These are phyloP conservation scores for Trogon surrucura DNA, from an alignment of 2,113 vertebrate species.

Conservation along the genomic window DNA sequence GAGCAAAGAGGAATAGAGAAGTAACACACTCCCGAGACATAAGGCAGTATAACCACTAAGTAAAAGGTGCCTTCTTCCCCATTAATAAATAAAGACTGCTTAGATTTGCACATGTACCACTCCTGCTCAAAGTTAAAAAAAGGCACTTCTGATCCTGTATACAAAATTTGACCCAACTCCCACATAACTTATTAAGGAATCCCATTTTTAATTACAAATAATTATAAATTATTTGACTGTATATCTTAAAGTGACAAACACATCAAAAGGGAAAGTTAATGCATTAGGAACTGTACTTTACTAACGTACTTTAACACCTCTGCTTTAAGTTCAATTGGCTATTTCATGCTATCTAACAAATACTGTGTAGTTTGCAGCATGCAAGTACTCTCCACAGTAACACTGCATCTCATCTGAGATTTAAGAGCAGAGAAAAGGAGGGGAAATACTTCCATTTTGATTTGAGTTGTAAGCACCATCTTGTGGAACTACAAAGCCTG, in stretches of 20 bases:
- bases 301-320: not conserved
- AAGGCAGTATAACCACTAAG: not conserved
- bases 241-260: not conserved
- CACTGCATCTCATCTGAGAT: not conserved
- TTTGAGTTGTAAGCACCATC: constrained; percentile 40
- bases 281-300: not conserved
- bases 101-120: not conserved
- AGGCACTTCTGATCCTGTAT: not conserved
- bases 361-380: not conserved
- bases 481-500: constrained; percentile 24
- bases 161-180: not conserved
- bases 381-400: not conserved
- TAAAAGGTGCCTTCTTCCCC: not conserved
- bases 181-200: not conserved
- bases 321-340: not conserved
- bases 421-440: not conserved
- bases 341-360: not conserved
- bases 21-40: not conserved
- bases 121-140: not conserved
- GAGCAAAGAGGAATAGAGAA: not conserved
- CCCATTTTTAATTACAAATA: not conserved
- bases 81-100: constrained; percentile 19
- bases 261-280: not conserved
- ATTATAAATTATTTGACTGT: not conserved
- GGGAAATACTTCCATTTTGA: constrained; percentile 38